Evolutionary conservation across 2,888 invertebrate genomes (phyloP).

Genomic region (Dromius quadrimaculatus): DNA sequence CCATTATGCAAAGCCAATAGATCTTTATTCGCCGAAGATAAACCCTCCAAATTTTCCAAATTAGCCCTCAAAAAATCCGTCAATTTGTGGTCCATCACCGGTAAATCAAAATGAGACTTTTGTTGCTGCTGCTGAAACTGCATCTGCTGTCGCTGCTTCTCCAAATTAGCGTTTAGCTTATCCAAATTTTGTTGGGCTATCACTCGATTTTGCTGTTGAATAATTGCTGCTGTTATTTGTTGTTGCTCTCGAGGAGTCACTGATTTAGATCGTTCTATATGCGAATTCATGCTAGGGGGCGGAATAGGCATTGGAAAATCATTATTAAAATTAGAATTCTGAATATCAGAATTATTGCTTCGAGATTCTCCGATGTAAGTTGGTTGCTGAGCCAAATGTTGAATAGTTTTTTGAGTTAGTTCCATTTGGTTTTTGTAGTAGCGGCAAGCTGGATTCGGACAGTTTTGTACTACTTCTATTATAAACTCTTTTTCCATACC

Average conservation of each 20-base stretch:
- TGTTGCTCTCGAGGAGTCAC: constrained; percentile 71
- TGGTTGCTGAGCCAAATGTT: constrained; percentile 74
- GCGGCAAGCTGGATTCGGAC: constrained; percentile 88
- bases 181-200: constrained; percentile 74
- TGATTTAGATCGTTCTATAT: constrained; percentile 64
- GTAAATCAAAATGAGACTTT: constrained; percentile 64
- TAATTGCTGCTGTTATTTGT: constrained; percentile 72
- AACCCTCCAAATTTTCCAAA: constrained; percentile 77
- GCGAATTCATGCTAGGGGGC: constrained; percentile 61
- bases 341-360: constrained; percentile 61
- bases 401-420: constrained; percentile 78
- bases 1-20: constrained; percentile 77
- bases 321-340: constrained; percentile 61
- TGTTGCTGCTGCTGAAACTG: constrained; percentile 65
- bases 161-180: constrained; percentile 70
- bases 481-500: constrained; percentile 93
- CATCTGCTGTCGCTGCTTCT: constrained; percentile 70
- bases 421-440: constrained; percentile 88
- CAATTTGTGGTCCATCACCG: constrained; percentile 74
- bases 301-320: constrained; percentile 61
- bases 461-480: constrained; percentile 88
- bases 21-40: constrained; percentile 71
- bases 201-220: constrained; percentile 76
- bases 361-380: constrained; percentile 64
- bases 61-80: constrained; percentile 81